Conservation (phyloP, 2,113 vertebrate species). For the Pedetes capensis region DNA sequence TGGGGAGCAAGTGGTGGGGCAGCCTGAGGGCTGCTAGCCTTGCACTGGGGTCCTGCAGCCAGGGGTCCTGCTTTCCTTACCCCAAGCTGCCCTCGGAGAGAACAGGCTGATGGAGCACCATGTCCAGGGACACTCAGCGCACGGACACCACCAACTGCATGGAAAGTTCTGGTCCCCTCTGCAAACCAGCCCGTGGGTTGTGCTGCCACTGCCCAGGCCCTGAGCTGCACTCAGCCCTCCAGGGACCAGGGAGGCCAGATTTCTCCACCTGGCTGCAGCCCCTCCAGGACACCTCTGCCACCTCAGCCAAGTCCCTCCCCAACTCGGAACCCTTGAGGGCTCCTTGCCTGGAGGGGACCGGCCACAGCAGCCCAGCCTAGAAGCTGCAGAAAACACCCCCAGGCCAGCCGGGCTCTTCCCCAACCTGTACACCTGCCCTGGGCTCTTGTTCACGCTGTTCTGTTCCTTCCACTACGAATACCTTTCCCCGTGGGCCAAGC, state of each 20-base stretch:
- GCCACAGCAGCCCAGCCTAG: background rate
- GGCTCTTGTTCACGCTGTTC: rapidly evolving
- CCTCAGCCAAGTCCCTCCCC: background rate
- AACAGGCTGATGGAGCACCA: background rate
- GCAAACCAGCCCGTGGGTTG: too few species aligned
- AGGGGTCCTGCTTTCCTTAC: background rate
- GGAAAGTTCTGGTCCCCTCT: background rate
- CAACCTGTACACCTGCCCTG: background rate
- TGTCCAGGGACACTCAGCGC: background rate
- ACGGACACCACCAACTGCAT: background rate
- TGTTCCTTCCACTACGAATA: background rate
- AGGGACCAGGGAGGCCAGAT: background rate
- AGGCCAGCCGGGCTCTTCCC: background rate
- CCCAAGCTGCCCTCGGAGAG: background rate
- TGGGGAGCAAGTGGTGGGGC: background rate
- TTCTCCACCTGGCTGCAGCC: background rate
- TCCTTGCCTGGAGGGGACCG: background rate
- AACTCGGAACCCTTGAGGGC: background rate
- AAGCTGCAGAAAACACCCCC: background rate
- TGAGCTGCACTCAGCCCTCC: background rate
- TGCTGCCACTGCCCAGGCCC: background rate
- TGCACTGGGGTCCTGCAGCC: background rate
- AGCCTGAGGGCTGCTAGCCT: background rate
- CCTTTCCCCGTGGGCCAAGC: background rate
- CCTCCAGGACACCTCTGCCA: background rate